These are phyloP conservation scores for Falco columbarius DNA, from an alignment of 2,797 vertebrate genomes.

Conservation along the genomic window DNA sequence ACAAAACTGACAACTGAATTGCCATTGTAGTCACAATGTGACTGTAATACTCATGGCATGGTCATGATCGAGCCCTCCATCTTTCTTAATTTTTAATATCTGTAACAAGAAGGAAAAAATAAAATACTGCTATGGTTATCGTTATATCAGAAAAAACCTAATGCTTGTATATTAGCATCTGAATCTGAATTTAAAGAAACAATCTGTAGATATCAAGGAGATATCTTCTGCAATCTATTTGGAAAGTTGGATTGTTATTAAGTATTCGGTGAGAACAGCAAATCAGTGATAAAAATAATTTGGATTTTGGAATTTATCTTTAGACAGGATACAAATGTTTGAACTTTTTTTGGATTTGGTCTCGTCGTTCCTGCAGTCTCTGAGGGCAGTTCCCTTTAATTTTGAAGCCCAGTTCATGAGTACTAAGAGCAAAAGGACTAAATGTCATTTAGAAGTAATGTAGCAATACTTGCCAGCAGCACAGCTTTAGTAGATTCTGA, in stretches of 20 bases:
- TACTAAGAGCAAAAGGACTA: conserved; percentile 24
- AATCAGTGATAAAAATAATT: not conserved
- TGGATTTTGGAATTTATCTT: not conserved
- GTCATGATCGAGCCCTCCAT: conserved; percentile 52
- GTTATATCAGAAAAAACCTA: not conserved
- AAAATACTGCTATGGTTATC: not conserved
- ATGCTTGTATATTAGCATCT: not conserved
- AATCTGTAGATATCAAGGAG: not conserved
- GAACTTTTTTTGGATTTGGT: not conserved
- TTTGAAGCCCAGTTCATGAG: not conserved
- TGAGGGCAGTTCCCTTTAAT: conserved; percentile 6
- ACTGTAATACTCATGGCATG: not conserved
- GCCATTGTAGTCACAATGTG: not conserved
- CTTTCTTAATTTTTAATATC: not conserved
- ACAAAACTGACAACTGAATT: not conserved
- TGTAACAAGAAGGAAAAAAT: not conserved
- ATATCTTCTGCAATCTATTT: not conserved
- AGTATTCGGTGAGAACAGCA: not conserved
- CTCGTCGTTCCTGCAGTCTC: not conserved
- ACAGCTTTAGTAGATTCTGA: conserved; percentile 46
- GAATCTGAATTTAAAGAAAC: not conserved
- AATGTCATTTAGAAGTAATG: conserved; percentile 44
- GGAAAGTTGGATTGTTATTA: not conserved
- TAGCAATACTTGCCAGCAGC: conserved; percentile 52
- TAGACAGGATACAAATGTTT: not conserved